phyloP scores from a whole-genome alignment of 2,113 vertebrate genomes.

The Bos javanicus region DNA sequence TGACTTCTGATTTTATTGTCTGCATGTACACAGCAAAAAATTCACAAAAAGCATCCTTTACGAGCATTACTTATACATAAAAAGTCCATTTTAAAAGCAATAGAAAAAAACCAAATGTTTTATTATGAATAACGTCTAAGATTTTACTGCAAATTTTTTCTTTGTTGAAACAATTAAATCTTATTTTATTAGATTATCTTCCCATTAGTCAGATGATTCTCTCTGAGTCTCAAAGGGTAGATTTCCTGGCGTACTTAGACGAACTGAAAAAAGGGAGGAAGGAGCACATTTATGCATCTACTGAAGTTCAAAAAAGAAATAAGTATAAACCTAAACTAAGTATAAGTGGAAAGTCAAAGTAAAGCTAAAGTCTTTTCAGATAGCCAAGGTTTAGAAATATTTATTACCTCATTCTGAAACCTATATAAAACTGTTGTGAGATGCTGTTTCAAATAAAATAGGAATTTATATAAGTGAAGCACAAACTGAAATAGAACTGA shows the following conservation, averaged over 20 bases:
- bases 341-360: constrained; percentile 13
- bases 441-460: constrained; percentile 33
- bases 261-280: background rate
- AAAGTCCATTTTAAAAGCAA: background rate
- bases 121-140: background rate
- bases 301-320: background rate
- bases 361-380: constrained; percentile 1
- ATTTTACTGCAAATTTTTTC: background rate
- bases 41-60: background rate
- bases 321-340: background rate
- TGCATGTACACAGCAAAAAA: background rate
- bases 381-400: constrained; percentile 4
- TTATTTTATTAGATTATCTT: background rate
- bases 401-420: constrained; percentile 21
- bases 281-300: background rate
- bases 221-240: background rate
- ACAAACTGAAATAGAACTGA: background rate
- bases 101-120: background rate
- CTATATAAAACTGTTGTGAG: background rate
- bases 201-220: background rate
- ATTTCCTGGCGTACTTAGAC: background rate
- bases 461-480: constrained; percentile 30
- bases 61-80: background rate
- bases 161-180: background rate
- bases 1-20: background rate